Evolutionary conservation across 2,888 invertebrate genomes (phyloP).

Genomic region (Brenthis daphne): DNA sequence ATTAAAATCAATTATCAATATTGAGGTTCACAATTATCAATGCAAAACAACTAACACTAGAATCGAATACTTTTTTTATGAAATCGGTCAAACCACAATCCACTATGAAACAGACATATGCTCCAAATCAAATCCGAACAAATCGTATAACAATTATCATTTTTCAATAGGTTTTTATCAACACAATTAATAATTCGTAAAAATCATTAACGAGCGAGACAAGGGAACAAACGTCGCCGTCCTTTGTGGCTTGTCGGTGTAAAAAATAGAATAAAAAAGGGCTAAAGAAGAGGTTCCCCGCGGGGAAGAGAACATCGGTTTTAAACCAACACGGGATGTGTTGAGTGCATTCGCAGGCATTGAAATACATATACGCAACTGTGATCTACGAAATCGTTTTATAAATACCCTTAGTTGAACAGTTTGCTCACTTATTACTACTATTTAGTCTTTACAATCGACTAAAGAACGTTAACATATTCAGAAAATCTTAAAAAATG

Average conservation of each 20-base stretch:
- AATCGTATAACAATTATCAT: slow-evolving; percentile 56
- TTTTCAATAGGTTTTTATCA: slow-evolving; percentile 75
- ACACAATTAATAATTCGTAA: slow-evolving; percentile 80
- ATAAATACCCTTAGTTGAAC: slow-evolving; percentile 35
- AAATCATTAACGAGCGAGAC: slow-evolving; percentile 80
- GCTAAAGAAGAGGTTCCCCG: slow-evolving; percentile 59
- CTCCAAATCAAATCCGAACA: slow-evolving; percentile 15
- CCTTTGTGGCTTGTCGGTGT: slow-evolving; percentile 70
- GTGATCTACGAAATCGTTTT: slow-evolving; percentile 37
- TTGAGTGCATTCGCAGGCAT: slow-evolving; percentile 49
- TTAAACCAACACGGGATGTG: slow-evolving; percentile 75
- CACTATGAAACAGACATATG: slow-evolving; percentile 8
- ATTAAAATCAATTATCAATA: too few species aligned
- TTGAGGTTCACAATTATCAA: too few species aligned
- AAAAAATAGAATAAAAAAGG: slow-evolving; percentile 60
- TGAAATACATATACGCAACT: slow-evolving; percentile 27
- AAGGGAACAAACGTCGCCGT: slow-evolving; percentile 79
- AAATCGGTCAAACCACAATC: background rate
- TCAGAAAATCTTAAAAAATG: too few species aligned
- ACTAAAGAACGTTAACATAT: too few species aligned
- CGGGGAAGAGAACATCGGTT: slow-evolving; percentile 57
- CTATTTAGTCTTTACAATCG: slow-evolving; percentile 16
- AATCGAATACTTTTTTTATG: background rate
- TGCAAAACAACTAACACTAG: too few species aligned
- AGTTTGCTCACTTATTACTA: slow-evolving; percentile 20